phyloP scores from a whole-genome alignment of 2,888 invertebrate species.

The Pseudolycoriella hygida region DNA sequence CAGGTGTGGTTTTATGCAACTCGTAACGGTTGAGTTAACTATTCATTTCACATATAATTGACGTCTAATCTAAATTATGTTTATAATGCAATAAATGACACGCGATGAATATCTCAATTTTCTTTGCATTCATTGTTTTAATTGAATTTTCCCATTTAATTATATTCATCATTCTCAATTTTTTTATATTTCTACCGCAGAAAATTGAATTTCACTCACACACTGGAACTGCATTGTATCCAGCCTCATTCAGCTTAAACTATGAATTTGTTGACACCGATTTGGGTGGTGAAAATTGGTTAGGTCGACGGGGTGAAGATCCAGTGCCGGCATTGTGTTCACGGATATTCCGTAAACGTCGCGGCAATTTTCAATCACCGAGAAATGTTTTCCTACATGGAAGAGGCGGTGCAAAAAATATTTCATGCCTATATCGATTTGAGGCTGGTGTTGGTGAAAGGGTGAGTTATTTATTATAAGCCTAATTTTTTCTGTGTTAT shows the following conservation, averaged over 20 bases:
- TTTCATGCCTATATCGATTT: conserved; percentile 62
- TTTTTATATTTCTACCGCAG: conserved; percentile 17
- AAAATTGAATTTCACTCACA: conserved; percentile 39
- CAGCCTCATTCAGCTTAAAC: conserved; percentile 50
- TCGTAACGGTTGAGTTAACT: too few relatives aligned
- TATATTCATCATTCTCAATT: too few relatives aligned
- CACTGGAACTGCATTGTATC: conserved; percentile 65
- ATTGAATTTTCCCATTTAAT: too few relatives aligned
- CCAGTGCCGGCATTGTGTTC: conserved; percentile 35
- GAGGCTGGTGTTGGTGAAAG: conserved; percentile 48
- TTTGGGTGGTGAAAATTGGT: conserved; percentile 49
- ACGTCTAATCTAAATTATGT: too few relatives aligned
- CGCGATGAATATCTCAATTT: too few relatives aligned
- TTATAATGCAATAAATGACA: too few relatives aligned
- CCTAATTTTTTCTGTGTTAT: not conserved
- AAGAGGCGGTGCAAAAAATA: conserved; percentile 56
- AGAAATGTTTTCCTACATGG: conserved; percentile 68
- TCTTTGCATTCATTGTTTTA: too few relatives aligned
- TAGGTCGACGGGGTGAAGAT: conserved; percentile 28
- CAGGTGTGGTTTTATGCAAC: too few relatives aligned
- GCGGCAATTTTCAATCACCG: conserved; percentile 45
- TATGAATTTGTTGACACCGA: conserved; percentile 74
- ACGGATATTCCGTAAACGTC: conserved; percentile 44
- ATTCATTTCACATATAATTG: too few relatives aligned
- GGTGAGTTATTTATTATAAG: conserved; percentile 21